Evolutionary conservation across 2,888 invertebrate species (phyloP).

Genomic region (Ischnus inquisitorius): DNA sequence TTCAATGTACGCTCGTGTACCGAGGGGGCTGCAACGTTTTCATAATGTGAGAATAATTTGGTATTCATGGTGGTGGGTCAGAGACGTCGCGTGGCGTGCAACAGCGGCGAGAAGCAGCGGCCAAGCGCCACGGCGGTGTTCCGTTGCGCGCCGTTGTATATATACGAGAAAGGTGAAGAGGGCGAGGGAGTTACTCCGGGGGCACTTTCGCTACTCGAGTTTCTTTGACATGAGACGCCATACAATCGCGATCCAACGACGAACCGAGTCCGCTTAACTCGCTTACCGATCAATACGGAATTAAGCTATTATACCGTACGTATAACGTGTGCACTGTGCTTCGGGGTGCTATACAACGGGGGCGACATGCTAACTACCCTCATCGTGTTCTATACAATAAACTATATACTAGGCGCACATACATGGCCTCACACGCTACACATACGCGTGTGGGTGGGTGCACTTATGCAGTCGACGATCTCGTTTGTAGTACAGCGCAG

Average conservation of each 20-base stretch:
- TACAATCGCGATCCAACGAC: slow-evolving; percentile 69
- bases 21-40: slow-evolving; percentile 14
- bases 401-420: slow-evolving; percentile 16
- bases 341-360: slow-evolving; percentile 43
- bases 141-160: neutral
- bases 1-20: slow-evolving; percentile 14
- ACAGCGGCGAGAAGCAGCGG: neutral
- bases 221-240: slow-evolving; percentile 70
- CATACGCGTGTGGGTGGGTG: neutral
- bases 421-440: neutral
- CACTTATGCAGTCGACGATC: slow-evolving; percentile 45
- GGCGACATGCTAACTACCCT: slow-evolving; percentile 69
- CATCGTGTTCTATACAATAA: slow-evolving; percentile 48
- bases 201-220: slow-evolving; percentile 56
- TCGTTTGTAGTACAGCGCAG: slow-evolving; percentile 37
- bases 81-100: slow-evolving; percentile 55
- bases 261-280: slow-evolving; percentile 68
- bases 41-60: slow-evolving; percentile 66
- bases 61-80: slow-evolving; percentile 43
- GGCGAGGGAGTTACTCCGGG: slow-evolving; percentile 9
- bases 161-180: slow-evolving; percentile 23
- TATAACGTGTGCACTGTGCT: slow-evolving; percentile 39
- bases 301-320: slow-evolving; percentile 79
- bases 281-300: slow-evolving; percentile 77
- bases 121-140: slow-evolving; percentile 39